These are phyloP conservation scores for Hemibagrus guttatus DNA, from an alignment of 2,797 vertebrate genomes.

Conservation along the genomic window DNA sequence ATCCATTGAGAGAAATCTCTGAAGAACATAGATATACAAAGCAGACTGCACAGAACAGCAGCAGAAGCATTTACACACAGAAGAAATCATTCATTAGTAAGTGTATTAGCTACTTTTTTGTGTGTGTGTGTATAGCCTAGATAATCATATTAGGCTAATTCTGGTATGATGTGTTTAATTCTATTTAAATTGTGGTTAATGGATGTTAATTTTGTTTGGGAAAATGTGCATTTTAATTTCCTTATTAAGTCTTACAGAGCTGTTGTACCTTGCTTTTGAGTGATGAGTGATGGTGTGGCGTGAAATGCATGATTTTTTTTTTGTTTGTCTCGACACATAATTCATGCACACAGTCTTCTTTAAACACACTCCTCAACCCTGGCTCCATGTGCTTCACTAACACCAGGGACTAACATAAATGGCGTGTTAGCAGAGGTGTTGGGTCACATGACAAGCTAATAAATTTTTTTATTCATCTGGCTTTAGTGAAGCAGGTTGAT, in stretches of 20 bases:
- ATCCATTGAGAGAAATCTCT: conserved; percentile 53
- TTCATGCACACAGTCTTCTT: conserved; percentile 67
- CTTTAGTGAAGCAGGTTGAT: conserved; percentile 64
- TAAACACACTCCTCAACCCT: conserved; percentile 56
- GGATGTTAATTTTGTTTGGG: conserved; percentile 16
- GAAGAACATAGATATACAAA: conserved; percentile 64
- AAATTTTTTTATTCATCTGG: conserved; percentile 43
- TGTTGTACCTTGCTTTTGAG: conserved; percentile 34
- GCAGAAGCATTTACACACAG: conserved; percentile 60
- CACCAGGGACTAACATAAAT: conserved; percentile 5
- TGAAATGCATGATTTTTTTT: conserved; percentile 64
- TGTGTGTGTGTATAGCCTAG: conserved; percentile 35
- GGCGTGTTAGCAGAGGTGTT: too few species aligned
- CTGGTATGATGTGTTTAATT: conserved; percentile 27
- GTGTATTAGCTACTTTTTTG: conserved; percentile 55
- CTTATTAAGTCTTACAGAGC: conserved; percentile 26
- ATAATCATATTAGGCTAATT: conserved; percentile 41
- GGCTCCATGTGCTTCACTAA: conserved; percentile 57
- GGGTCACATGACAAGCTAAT: not conserved
- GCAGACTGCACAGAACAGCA: conserved; percentile 61
- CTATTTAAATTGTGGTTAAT: conserved; percentile 47
- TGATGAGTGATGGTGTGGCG: conserved; percentile 59
- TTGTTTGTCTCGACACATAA: conserved; percentile 56
- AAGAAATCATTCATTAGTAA: conserved; percentile 65
- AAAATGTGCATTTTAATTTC: conserved; percentile 27